These are phyloP conservation scores for Simalia tracyae DNA, from an alignment of 2,797 vertebrate genomes.

Conservation along the genomic window DNA sequence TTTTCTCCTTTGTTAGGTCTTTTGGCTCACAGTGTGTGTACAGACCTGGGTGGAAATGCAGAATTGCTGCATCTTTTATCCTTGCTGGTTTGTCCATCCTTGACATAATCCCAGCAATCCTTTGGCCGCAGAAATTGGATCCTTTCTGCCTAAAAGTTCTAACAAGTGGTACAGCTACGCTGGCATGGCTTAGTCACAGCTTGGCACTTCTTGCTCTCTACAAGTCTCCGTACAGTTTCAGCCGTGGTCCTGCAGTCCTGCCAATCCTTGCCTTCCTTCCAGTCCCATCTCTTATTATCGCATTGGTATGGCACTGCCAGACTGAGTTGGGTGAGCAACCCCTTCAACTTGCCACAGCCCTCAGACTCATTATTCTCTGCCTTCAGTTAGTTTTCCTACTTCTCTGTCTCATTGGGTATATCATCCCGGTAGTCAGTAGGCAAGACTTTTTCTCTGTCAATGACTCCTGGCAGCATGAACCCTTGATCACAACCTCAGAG, in stretches of 20 bases:
- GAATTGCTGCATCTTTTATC: constrained; percentile 75
- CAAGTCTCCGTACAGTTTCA: constrained; percentile 67
- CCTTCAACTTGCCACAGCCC: constrained; percentile 66
- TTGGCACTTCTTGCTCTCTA: constrained; percentile 74
- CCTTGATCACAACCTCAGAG: constrained; percentile 68
- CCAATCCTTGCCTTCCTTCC: constrained; percentile 76
- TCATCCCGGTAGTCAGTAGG: constrained; percentile 69
- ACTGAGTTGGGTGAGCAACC: constrained; percentile 63
- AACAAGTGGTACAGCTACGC: constrained; percentile 73
- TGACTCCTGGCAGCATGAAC: constrained; percentile 65
- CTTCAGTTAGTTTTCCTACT: constrained; percentile 75
- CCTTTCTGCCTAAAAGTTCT: constrained; percentile 81
- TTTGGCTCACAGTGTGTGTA: constrained; percentile 29
- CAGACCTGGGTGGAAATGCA: constrained; percentile 81
- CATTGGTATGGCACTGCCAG: constrained; percentile 74
- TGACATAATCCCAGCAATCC: constrained; percentile 72
- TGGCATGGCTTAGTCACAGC: constrained; percentile 87
- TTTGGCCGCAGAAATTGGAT: constrained; percentile 75
- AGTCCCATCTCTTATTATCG: constrained; percentile 80
- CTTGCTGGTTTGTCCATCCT: constrained; percentile 72
- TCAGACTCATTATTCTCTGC: constrained; percentile 77
- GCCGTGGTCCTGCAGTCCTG: constrained; percentile 80
- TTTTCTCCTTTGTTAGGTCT: constrained; percentile 52
- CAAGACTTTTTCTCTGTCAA: constrained; percentile 71
- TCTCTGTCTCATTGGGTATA: constrained; percentile 79